phyloP scores from a whole-genome alignment of 2,113 vertebrate species.

The Anthoscopus minutus region DNA sequence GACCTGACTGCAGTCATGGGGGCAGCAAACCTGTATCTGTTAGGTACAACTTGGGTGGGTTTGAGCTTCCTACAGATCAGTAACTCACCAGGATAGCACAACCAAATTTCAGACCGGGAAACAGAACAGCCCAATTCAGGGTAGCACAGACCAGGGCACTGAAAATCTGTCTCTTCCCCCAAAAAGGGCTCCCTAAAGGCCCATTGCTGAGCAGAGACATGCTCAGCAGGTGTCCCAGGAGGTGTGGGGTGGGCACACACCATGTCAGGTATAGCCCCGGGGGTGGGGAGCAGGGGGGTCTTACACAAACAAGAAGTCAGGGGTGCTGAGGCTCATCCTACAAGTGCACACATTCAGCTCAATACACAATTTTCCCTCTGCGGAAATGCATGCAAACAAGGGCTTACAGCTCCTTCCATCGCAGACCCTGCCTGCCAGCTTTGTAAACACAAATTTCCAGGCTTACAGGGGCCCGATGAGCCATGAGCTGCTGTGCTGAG shows the following conservation, averaged over 20 bases:
- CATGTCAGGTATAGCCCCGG: accelerated
- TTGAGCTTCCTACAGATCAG: neutral
- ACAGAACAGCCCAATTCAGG: neutral
- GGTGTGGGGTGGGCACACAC: neutral
- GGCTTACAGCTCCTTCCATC: neutral
- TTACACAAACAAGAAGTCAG: neutral
- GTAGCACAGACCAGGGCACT: too few relatives aligned
- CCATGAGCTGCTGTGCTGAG: neutral
- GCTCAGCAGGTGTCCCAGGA: neutral
- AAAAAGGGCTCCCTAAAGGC: neutral
- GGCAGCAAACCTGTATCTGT: neutral
- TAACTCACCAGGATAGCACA: neutral
- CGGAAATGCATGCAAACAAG: neutral
- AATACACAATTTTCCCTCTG: neutral
- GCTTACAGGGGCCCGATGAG: neutral
- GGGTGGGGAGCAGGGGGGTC: neutral
- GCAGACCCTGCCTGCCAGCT: neutral
- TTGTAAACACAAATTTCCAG: neutral
- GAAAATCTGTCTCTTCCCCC: neutral
- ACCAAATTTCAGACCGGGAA: neutral
- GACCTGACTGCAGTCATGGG: neutral
- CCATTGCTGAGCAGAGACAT: accelerated
- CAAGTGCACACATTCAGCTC: neutral
- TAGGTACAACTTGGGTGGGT: neutral
- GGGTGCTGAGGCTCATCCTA: neutral